phyloP scores from a whole-genome alignment of 2,888 invertebrate genomes.

The Chalcis sispes region DNA sequence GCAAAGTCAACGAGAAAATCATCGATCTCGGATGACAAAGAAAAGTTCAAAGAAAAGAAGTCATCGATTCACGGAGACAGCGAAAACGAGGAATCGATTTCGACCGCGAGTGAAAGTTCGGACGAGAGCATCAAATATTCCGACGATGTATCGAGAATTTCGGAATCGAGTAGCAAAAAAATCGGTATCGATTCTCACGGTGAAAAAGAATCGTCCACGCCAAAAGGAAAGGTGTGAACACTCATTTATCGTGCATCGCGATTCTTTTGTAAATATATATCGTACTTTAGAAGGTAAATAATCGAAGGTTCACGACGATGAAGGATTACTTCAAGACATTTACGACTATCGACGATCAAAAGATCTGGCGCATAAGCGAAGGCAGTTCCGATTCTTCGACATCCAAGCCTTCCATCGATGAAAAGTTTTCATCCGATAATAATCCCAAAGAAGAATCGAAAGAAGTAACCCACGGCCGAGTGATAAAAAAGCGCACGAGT shows the following conservation, averaged over 20 bases:
- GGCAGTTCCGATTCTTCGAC: conserved; percentile 33
- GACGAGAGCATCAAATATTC: conserved; percentile 21
- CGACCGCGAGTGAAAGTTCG: neutral
- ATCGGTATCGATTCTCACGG: too few species aligned
- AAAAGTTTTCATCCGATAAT: too few species aligned
- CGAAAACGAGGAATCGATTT: neutral
- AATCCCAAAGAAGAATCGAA: neutral
- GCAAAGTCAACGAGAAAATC: neutral
- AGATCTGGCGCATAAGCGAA: conserved; percentile 27
- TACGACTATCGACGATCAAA: conserved; percentile 6
- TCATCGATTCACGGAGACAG: conserved; percentile 3
- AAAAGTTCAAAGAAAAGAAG: neutral
- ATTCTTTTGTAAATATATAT: neutral
- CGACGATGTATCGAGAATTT: conserved; percentile 34
- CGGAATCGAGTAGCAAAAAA: conserved; percentile 10
- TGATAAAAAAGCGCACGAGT: conserved; percentile 34
- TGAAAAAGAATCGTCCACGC: neutral
- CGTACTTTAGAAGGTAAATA: conserved; percentile 2
- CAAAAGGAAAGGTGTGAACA: conserved; percentile 52
- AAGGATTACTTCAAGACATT: conserved; percentile 31
- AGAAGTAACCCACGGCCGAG: neutral
- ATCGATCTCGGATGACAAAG: neutral
- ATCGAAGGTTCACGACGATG: conserved; percentile 23
- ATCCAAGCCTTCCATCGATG: too few species aligned
- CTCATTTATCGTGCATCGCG: too few species aligned